Base-by-base conservation (phyloP, 2,888 invertebrate species). In the Drosophila fulvimacula region DNA sequence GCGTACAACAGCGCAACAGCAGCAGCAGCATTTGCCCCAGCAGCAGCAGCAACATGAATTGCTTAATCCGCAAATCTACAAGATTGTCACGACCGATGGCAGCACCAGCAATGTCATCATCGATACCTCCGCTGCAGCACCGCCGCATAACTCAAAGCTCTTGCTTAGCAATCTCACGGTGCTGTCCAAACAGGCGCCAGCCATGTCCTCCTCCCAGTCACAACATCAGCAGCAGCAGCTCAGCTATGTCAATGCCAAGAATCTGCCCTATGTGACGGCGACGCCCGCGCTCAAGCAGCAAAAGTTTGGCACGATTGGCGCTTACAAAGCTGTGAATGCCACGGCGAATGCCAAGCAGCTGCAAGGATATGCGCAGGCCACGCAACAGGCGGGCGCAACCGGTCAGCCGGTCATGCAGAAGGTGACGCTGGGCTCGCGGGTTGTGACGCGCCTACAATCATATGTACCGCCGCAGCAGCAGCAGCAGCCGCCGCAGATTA, bases 151-250 rank as follows among this genome's bases (percentile, higher is more conserved):
- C 63, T 91, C 92, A 0, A 92, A 92, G 77, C 87, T 93, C 53
- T 72, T 92, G 70, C 91, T 92, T 13, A 91, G 92, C 67, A 93
- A 93, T 86, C 81, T 93, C 64, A 92, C 92, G 30, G 91, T 92
- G 58, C 77, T 92, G 42, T 91, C 92, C 15, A 92, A 92, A 49
- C 90, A 82, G 70, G 71, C 83, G 15, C 82, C 87, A 51, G 65
- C 83, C 58, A 53, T 81, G 9, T 66, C 79, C 51, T 38, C 74
- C n/a, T 38, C 74, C n/a, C 76, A 73, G 56, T 89, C 89, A 55
- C 86, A 88, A 42, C 82, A 81, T 17, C 85, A 82, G 36, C 77
- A 79, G 34, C 85, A 76, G 36, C 86, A 68, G 53, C 60, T 88
- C 6, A 86, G 79, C 62, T 86, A 84, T 69, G 61, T 86, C 44